Evolutionary conservation across 1,140 invertebrate species (phyloP).

Genomic region (Drosophila bifasciata): DNA sequence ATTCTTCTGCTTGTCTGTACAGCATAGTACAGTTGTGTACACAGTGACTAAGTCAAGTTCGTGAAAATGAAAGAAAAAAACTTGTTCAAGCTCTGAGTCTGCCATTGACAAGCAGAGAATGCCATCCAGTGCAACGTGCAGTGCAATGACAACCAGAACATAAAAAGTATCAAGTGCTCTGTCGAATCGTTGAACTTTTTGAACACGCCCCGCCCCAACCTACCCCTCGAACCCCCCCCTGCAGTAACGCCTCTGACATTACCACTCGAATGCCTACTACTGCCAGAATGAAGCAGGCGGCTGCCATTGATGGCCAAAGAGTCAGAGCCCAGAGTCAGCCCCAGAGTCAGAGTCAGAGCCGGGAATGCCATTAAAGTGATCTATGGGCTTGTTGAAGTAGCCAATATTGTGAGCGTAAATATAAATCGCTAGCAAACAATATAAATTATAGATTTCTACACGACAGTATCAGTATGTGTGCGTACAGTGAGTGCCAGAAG

Average conservation of each 20-base stretch:
- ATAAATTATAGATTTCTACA: slow-evolving; percentile 30
- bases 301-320: slow-evolving; percentile 28
- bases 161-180: slow-evolving; percentile 50
- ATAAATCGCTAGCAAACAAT: slow-evolving; percentile 23
- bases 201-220: slow-evolving; percentile 1
- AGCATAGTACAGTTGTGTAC: slow-evolving; percentile 50
- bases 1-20: slow-evolving; percentile 32
- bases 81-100: slow-evolving; percentile 46
- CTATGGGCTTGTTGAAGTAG: slow-evolving; percentile 41
- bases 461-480: too few species aligned
- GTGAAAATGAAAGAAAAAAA: slow-evolving; percentile 36
- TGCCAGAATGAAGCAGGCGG: slow-evolving; percentile 20
- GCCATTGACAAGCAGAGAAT: slow-evolving; percentile 38
- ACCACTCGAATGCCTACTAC: slow-evolving; percentile 34
- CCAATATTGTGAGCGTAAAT: slow-evolving; percentile 45
- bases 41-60: slow-evolving; percentile 46
- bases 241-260: slow-evolving; percentile 1
- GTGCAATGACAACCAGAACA: slow-evolving; percentile 45
- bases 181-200: slow-evolving; percentile 44
- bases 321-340: not conserved
- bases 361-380: slow-evolving; percentile 49
- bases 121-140: slow-evolving; percentile 28
- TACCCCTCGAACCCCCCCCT: slow-evolving; percentile 2
- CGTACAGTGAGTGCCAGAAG: too few species aligned
- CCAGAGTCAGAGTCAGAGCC: slow-evolving; percentile 7